Percentiles rank a stretch among this genome's conserved stretches.
These are phyloP conservation scores for Holotrichia oblita DNA, from an alignment of 1,140 invertebrate species.

Conservation along the genomic window DNA sequence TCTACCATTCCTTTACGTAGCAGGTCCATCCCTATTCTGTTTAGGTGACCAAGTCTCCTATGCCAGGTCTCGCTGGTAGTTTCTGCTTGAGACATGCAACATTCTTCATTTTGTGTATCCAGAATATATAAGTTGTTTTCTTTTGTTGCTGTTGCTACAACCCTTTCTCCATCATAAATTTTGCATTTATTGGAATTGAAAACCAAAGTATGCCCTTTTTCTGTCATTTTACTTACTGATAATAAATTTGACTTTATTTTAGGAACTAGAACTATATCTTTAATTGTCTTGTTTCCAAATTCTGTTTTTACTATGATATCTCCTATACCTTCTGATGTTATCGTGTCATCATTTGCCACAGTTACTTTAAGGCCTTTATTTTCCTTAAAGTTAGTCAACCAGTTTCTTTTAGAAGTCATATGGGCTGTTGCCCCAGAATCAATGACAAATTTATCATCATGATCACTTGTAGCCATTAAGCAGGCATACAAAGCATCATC, in stretches of 20 bases:
- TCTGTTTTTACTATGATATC: not conserved
- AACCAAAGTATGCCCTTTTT: slow-evolving; percentile 48
- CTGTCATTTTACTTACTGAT: slow-evolving; percentile 46
- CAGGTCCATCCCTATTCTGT: slow-evolving; percentile 4
- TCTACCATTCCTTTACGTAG: slow-evolving; percentile 10
- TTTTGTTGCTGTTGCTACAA: slow-evolving; percentile 23
- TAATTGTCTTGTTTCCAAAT: slow-evolving; percentile 33
- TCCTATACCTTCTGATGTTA: slow-evolving; percentile 28
- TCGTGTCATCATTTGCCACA: slow-evolving; percentile 32
- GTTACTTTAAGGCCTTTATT: slow-evolving; percentile 37
- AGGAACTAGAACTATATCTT: slow-evolving; percentile 23
- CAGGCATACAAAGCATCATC: slow-evolving; percentile 19
- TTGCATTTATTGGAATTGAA: slow-evolving; percentile 18
- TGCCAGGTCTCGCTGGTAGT: slow-evolving; percentile 28
- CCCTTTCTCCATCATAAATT: slow-evolving; percentile 32
- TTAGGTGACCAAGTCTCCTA: slow-evolving; percentile 38
- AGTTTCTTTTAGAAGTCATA: slow-evolving; percentile 50
- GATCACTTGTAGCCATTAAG: slow-evolving; percentile 8
- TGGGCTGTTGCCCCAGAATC: slow-evolving; percentile 55
- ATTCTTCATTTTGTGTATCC: slow-evolving; percentile 16
- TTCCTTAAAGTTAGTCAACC: slow-evolving; percentile 39
- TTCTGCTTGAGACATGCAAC: slow-evolving; percentile 2
- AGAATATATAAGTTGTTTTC: slow-evolving; percentile 30
- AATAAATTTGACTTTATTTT: slow-evolving; percentile 40
- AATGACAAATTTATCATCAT: slow-evolving; percentile 49